These are phyloP conservation scores for Cyprinodon variegatus DNA, from an alignment of 2,113 vertebrate species.

Conservation along the genomic window DNA sequence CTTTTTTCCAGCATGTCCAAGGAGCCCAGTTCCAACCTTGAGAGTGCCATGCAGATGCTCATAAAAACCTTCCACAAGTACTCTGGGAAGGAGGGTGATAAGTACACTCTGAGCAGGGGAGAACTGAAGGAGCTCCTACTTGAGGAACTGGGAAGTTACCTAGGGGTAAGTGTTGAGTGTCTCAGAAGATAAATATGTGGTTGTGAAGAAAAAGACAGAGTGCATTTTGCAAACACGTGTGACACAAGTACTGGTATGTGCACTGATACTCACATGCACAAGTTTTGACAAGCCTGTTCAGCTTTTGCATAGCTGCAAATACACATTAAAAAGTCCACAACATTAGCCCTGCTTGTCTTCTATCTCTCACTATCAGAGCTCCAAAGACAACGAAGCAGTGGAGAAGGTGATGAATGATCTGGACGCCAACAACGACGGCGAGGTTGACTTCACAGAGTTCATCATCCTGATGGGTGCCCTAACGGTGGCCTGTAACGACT, in stretches of 20 bases:
- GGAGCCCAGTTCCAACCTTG: constrained; percentile 82
- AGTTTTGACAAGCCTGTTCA: constrained; percentile 46
- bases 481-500: constrained; percentile 85
- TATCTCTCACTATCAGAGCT: constrained; percentile 56
- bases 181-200: constrained; percentile 17
- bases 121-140: constrained; percentile 87
- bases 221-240: constrained; percentile 30
- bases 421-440: constrained; percentile 83
- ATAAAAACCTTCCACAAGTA: constrained; percentile 90
- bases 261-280: constrained; percentile 27
- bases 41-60: constrained; percentile 85
- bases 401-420: constrained; percentile 85
- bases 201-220: constrained; percentile 20
- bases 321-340: constrained; percentile 8
- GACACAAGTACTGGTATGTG: constrained; percentile 44
- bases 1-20: constrained; percentile 78
- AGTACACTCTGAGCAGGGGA: constrained; percentile 82
- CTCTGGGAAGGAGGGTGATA: constrained; percentile 86
- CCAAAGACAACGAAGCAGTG: constrained; percentile 82
- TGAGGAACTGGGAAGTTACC: constrained; percentile 82
- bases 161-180: constrained; percentile 69
- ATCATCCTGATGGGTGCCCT: constrained; percentile 85
- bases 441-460: constrained; percentile 87
- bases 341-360: constrained; percentile 20
- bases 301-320: constrained; percentile 21